Conservation (phyloP, 2,888 invertebrate genomes). For the Nemurella pictetii region DNA sequence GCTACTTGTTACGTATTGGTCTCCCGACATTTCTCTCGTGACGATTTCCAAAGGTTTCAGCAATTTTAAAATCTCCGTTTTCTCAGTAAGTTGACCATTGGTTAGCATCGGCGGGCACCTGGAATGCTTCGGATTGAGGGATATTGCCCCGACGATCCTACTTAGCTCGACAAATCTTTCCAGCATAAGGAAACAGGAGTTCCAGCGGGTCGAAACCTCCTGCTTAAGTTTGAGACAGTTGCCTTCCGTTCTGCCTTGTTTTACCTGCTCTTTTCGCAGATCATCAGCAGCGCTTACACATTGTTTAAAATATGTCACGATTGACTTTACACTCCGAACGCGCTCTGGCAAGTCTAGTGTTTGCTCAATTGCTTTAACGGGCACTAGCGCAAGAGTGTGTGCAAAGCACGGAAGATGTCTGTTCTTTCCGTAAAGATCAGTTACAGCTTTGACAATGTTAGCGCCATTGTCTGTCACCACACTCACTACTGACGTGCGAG, state of each 20-base stretch:
- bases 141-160: constrained; percentile 42
- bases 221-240: constrained; percentile 43
- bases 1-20: constrained; percentile 46
- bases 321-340: not conserved
- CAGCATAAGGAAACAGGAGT: constrained; percentile 45
- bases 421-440: constrained; percentile 42
- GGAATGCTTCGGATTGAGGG: constrained; percentile 43
- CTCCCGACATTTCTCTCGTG: constrained; percentile 46
- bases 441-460: constrained; percentile 45
- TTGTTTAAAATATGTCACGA: constrained; percentile 43
- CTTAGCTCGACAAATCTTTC: constrained; percentile 44
- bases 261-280: constrained; percentile 43
- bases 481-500: constrained; percentile 40
- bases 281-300: constrained; percentile 39
- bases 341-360: constrained; percentile 25
- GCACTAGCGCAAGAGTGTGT: too few relatives aligned
- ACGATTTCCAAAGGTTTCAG: constrained; percentile 46
- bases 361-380: constrained; percentile 41
- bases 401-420: not conserved
- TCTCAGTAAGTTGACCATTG: constrained; percentile 43
- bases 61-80: constrained; percentile 45
- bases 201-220: constrained; percentile 46
- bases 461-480: constrained; percentile 44
- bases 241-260: constrained; percentile 37
- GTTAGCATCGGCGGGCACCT: constrained; percentile 46